phyloP scores from a whole-genome alignment of 2,797 vertebrate species.

The Mycteria americana region DNA sequence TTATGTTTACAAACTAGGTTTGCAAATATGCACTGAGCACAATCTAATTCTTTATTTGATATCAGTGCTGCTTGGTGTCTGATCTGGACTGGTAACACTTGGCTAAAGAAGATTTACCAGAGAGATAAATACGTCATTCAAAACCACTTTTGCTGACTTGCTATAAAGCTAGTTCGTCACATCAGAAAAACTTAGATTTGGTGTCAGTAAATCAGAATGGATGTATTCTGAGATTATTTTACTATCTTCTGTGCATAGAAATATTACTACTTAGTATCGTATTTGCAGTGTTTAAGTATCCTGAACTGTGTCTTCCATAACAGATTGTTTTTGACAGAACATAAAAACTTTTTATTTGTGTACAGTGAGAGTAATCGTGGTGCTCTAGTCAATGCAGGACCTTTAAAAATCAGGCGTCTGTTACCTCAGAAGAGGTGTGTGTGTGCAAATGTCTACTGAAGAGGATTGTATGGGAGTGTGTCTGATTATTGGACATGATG shows the following conservation, averaged over 20 bases:
- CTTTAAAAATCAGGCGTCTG: not conserved
- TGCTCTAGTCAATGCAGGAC: not conserved
- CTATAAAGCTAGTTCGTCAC: not conserved
- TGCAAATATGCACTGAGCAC: not conserved
- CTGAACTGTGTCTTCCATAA: not conserved
- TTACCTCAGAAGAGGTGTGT: not conserved
- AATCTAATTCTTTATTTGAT: not conserved
- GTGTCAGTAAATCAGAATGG: not conserved
- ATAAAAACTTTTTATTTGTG: not conserved
- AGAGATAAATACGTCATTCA: not conserved
- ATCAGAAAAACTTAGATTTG: not conserved
- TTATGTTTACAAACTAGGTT: not conserved
- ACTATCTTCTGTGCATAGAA: not conserved
- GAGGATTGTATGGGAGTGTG: not conserved
- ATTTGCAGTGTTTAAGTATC: not conserved
- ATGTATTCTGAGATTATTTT: not conserved
- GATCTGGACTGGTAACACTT: not conserved
- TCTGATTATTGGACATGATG: not conserved
- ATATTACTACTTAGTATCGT: not conserved
- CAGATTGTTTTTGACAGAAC: not conserved
- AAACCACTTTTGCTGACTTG: not conserved
- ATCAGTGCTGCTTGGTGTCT: not conserved
- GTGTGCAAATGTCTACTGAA: not conserved
- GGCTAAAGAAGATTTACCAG: not conserved
- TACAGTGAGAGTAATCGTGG: not conserved